Conservation (phyloP, 2,888 invertebrate genomes). For the Chloroclystis v-ata region DNA sequence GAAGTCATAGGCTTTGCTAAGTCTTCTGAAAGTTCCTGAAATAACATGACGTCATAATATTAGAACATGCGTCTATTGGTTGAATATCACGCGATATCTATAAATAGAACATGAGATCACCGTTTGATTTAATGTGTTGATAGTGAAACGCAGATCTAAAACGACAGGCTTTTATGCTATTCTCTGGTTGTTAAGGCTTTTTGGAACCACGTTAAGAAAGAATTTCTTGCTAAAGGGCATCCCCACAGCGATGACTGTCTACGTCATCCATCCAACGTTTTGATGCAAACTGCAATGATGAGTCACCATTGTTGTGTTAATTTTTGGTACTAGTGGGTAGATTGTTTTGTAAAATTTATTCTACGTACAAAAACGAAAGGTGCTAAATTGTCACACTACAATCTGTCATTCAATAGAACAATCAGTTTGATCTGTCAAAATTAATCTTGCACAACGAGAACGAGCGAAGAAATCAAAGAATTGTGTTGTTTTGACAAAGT, state of each 20-base stretch:
- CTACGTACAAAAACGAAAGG: neutral
- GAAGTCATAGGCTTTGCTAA: neutral
- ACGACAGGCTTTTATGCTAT: conserved; percentile 40
- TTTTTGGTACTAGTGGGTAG: too few relatives aligned
- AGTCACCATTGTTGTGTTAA: conserved; percentile 72
- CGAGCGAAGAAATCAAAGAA: conserved; percentile 34
- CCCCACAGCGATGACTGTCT: conserved; percentile 57
- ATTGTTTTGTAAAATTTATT: conserved; percentile 46
- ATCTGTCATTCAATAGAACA: conserved; percentile 2
- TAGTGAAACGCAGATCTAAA: conserved; percentile 40
- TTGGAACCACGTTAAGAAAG: conserved; percentile 33
- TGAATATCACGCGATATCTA: conserved; percentile 61
- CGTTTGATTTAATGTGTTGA: conserved; percentile 49
- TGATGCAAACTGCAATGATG: conserved; percentile 56
- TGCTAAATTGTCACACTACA: neutral
- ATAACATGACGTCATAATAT: conserved; percentile 48
- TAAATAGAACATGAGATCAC: conserved; percentile 67
- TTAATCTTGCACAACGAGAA: neutral
- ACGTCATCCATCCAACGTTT: conserved; percentile 46
- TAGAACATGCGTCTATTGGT: conserved; percentile 49
- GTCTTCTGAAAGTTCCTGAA: neutral
- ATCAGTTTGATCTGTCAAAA: conserved; percentile 23
- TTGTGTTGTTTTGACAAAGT: conserved; percentile 22
- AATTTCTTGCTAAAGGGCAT: conserved; percentile 71
- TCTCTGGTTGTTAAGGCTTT: conserved; percentile 55